Conservation (phyloP, 2,113 vertebrate genomes). For the Tragelaphus strepsiceros region DNA sequence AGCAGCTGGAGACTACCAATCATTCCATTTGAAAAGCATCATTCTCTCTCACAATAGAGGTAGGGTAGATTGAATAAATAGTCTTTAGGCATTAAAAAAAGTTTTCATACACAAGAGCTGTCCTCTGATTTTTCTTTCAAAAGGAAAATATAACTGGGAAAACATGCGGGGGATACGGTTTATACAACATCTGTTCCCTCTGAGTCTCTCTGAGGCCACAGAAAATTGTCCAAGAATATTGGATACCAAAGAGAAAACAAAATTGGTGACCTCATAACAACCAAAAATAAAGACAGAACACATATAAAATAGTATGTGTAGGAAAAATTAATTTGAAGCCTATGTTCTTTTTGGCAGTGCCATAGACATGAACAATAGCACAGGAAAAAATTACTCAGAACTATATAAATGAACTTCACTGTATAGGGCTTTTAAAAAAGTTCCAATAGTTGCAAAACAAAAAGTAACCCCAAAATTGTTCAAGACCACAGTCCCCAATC, state of each 20-base stretch:
- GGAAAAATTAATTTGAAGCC: conserved; percentile 43
- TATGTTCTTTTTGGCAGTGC: conserved; percentile 29
- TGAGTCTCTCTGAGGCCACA: conserved; percentile 30
- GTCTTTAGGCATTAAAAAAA: neutral
- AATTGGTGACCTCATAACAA: conserved; percentile 8
- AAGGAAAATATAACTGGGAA: conserved; percentile 41
- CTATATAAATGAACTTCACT: neutral
- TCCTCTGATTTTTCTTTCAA: conserved; percentile 1
- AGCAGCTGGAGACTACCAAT: neutral
- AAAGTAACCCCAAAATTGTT: neutral
- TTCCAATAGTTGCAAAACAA: neutral
- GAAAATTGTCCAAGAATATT: conserved; percentile 58
- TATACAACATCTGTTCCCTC: conserved; percentile 39
- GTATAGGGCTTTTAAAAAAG: neutral
- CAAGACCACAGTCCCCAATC: neutral
- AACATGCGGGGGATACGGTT: neutral
- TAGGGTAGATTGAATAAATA: neutral
- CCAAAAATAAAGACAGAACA: conserved; percentile 19
- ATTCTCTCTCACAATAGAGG: neutral
- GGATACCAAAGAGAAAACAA: conserved; percentile 36
- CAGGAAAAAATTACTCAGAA: conserved; percentile 34
- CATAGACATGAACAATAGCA: conserved; percentile 7
- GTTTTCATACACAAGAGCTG: neutral
- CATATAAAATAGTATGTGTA: neutral
- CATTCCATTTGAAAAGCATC: neutral